These are phyloP conservation scores for Rhynchonycteris naso DNA, from an alignment of 2,797 vertebrate species.

Conservation along the genomic window DNA sequence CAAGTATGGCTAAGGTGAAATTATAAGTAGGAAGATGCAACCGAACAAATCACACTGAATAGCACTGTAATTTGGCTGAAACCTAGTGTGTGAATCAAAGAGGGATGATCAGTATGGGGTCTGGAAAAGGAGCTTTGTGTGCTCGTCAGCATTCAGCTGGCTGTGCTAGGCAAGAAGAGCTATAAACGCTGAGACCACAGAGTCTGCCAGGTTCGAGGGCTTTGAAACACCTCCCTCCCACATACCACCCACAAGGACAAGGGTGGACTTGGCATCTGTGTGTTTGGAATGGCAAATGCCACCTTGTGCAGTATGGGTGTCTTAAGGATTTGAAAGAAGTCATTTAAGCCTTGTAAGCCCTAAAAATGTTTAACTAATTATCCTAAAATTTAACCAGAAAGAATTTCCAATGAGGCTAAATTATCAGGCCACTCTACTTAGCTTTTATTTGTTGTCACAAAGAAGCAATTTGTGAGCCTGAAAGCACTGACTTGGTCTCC, in stretches of 20 bases:
- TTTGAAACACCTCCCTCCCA: neutral
- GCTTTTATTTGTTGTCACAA: neutral
- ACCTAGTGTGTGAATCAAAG: neutral
- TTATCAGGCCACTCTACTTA: neutral
- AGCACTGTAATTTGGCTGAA: neutral
- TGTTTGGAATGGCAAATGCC: neutral
- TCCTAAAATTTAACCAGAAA: constrained; percentile 12
- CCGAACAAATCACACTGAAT: neutral
- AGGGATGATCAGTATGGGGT: too few relatives aligned
- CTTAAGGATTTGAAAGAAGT: neutral
- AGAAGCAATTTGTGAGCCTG: neutral
- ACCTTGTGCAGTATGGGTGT: neutral
- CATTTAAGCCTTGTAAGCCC: neutral
- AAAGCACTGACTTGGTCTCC: neutral
- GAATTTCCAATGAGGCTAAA: constrained; percentile 1
- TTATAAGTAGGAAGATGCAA: neutral
- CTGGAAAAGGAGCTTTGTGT: neutral
- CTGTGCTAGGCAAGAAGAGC: neutral
- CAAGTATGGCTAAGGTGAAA: neutral
- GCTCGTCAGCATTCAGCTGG: neutral
- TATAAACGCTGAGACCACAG: too few relatives aligned
- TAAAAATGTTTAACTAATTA: neutral
- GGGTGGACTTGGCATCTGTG: neutral
- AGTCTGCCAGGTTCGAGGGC: neutral
- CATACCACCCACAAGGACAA: neutral